Conservation (phyloP, 1,140 invertebrate species). For the Penaeus indicus region DNA sequence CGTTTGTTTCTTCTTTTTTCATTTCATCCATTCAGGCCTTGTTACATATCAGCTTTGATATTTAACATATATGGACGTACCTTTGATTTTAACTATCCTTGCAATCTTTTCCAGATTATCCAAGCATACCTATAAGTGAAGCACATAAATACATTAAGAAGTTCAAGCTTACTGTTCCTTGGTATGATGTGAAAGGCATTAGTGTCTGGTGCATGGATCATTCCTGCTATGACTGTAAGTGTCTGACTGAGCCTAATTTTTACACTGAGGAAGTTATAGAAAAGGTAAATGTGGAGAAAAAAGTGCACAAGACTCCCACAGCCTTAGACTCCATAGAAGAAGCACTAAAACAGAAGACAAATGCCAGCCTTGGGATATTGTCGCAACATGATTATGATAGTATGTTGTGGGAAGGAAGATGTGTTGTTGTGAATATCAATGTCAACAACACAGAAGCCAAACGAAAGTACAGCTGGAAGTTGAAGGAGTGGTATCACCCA, state of each 20-base stretch:
- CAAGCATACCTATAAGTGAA: conserved; percentile 49
- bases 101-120: neutral
- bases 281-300: neutral
- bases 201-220: conserved; percentile 64
- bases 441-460: conserved; percentile 46
- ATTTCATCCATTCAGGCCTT: neutral
- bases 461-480: conserved; percentile 48
- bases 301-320: neutral
- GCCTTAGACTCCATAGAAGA: conserved; percentile 39
- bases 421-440: conserved; percentile 50
- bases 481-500: conserved; percentile 57
- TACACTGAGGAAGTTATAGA: neutral
- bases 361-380: neutral
- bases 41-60: neutral
- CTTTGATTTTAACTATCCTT: too few species aligned
- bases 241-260: conserved; percentile 42
- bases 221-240: conserved; percentile 61
- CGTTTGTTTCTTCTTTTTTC: too few species aligned
- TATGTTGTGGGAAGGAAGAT: neutral
- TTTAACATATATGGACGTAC: too few species aligned
- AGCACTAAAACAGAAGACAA: conserved; percentile 17
- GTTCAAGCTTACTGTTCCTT: conserved; percentile 54
- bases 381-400: neutral
- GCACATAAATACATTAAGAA: conserved; percentile 50
- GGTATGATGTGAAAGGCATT: conserved; percentile 61